Evolutionary conservation across 2,113 vertebrate genomes (phyloP).

Genomic region (Onychorhynchus coronatus): DNA sequence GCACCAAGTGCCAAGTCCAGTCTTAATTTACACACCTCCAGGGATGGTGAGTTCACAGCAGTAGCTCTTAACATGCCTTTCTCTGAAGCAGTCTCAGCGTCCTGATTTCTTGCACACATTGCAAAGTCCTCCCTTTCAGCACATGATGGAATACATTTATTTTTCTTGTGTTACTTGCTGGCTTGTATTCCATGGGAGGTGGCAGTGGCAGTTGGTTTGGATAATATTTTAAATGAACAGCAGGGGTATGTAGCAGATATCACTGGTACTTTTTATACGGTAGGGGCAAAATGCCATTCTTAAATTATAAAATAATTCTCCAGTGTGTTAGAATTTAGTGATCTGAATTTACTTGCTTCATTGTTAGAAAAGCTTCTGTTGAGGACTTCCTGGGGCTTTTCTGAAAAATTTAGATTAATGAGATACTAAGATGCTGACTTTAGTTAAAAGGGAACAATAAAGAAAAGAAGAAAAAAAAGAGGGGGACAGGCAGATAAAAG

Average conservation of each 20-base stretch:
- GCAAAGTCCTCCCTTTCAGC: not conserved
- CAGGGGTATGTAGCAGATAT: not conserved
- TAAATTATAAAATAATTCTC: not conserved
- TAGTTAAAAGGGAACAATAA: not conserved
- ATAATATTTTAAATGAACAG: not conserved
- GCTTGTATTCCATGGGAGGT: not conserved
- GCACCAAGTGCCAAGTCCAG: not conserved
- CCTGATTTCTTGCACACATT: not conserved
- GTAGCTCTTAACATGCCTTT: not conserved
- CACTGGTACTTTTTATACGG: not conserved
- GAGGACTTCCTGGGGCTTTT: not conserved
- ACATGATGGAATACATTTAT: not conserved
- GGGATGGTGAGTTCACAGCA: not conserved
- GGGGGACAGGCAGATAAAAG: not conserved
- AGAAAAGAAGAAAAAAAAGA: not conserved
- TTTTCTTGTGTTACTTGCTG: not conserved
- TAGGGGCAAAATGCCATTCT: not conserved
- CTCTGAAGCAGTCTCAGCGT: not conserved
- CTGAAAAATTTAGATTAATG: not conserved
- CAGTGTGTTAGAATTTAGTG: not conserved
- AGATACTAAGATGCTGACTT: not conserved
- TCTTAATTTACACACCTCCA: not conserved
- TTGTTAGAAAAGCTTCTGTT: not conserved
- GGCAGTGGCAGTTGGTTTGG: not conserved
- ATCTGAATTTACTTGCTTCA: not conserved